These are phyloP conservation scores for Spicauda simplicius DNA, from an alignment of 2,888 invertebrate genomes.

Conservation along the genomic window DNA sequence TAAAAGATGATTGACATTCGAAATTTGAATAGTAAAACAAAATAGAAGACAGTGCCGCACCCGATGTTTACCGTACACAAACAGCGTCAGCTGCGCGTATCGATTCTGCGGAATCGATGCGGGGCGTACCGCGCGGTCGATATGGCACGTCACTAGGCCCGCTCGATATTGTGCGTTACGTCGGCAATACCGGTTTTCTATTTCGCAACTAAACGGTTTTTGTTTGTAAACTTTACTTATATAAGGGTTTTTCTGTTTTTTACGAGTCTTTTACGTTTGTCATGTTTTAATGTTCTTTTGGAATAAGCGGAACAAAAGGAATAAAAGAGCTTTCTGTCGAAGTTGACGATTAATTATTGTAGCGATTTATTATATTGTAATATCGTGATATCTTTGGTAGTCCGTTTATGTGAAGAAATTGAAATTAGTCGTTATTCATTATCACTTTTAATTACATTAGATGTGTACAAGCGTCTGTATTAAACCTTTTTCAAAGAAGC, in stretches of 20 bases:
- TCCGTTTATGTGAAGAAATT: too few species aligned
- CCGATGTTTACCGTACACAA: slow-evolving; percentile 47
- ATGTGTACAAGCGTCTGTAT: too few species aligned
- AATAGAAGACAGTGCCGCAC: background rate
- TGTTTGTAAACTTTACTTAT: background rate
- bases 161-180: slow-evolving; percentile 6
- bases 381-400: too few species aligned
- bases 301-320: too few species aligned
- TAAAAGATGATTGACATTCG: background rate
- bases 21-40: background rate
- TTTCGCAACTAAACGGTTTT: background rate
- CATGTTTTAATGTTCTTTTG: too few species aligned
- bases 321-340: too few species aligned
- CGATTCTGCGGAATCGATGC: slow-evolving; percentile 56
- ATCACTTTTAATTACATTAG: too few species aligned
- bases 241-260: background rate
- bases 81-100: slow-evolving; percentile 59
- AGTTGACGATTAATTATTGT: too few species aligned
- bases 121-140: slow-evolving; percentile 49
- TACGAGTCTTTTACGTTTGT: background rate
- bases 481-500: too few species aligned
- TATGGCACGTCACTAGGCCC: slow-evolving; percentile 58
- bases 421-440: too few species aligned
- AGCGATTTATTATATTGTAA: too few species aligned
- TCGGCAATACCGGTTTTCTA: background rate